Percentiles rank a stretch among this genome's conserved stretches.
Evolutionary conservation across 2,888 invertebrate genomes (phyloP).

Genomic region (Hemistola chrysoprasaria): DNA sequence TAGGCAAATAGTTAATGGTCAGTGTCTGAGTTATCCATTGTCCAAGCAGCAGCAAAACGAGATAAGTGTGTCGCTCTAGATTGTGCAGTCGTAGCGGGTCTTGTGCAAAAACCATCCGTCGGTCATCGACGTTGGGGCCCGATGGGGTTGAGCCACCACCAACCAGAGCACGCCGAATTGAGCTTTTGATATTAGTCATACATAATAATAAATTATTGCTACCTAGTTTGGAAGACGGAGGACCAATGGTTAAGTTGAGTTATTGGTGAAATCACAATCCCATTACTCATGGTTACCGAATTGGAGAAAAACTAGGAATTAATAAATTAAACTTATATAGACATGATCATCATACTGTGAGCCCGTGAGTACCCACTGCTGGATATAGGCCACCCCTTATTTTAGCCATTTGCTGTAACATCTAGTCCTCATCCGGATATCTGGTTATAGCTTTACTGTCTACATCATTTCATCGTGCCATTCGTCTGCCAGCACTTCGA

Average conservation of each 20-base stretch:
- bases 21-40: slow-evolving; percentile 29
- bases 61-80: slow-evolving; percentile 60
- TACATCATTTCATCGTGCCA: too few species aligned
- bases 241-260: slow-evolving; percentile 14
- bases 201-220: slow-evolving; percentile 30
- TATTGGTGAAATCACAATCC: slow-evolving; percentile 15
- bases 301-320: too few species aligned
- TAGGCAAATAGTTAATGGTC: neutral
- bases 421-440: too few species aligned
- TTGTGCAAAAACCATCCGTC: slow-evolving; percentile 63
- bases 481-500: too few species aligned
- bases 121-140: slow-evolving; percentile 76
- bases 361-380: too few species aligned
- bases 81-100: slow-evolving; percentile 52
- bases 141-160: slow-evolving; percentile 58
- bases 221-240: slow-evolving; percentile 25
- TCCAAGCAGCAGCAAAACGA: slow-evolving; percentile 42
- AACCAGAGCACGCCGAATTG: slow-evolving; percentile 28
- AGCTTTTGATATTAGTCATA: slow-evolving; percentile 35
- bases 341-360: too few species aligned
- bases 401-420: too few species aligned
- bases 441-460: too few species aligned
- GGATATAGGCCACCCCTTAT: too few species aligned
- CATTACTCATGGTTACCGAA: neutral
- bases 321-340: too few species aligned